Conservation (phyloP, 2,888 invertebrate species). For the Agriopis marginaria region DNA sequence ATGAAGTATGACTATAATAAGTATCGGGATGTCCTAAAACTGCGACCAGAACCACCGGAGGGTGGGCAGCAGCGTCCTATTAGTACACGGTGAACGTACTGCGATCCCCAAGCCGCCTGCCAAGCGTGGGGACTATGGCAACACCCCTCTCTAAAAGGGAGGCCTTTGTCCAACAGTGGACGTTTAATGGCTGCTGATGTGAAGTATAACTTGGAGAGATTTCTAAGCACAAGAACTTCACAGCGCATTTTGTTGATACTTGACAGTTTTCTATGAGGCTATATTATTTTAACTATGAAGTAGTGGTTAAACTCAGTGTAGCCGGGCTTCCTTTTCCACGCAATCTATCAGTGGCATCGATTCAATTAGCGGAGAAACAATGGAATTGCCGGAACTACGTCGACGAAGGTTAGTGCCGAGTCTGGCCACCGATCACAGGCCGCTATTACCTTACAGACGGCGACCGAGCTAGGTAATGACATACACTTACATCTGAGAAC, state of each 20-base stretch:
- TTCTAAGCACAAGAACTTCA: background rate
- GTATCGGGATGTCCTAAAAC: too few species aligned
- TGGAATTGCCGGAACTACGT: slow-evolving; percentile 59
- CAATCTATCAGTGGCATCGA: slow-evolving; percentile 83
- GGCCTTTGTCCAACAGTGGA: too few species aligned
- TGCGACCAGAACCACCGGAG: too few species aligned
- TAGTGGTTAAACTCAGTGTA: slow-evolving; percentile 22
- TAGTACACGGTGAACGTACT: too few species aligned
- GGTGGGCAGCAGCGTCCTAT: too few species aligned
- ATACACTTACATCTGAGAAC: slow-evolving; percentile 36
- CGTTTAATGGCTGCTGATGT: too few species aligned
- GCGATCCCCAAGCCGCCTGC: too few species aligned
- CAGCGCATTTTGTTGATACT: background rate
- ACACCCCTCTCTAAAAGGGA: too few species aligned
- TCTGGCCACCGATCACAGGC: slow-evolving; percentile 20
- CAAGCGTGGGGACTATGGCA: too few species aligned
- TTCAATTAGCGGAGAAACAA: slow-evolving; percentile 82
- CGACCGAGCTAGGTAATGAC: slow-evolving; percentile 19
- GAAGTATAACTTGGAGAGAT: background rate
- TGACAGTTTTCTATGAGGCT: background rate
- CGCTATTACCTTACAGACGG: slow-evolving; percentile 10
- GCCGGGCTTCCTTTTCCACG: slow-evolving; percentile 42
- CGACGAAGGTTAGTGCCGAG: slow-evolving; percentile 26
- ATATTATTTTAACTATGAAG: background rate
- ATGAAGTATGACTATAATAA: too few species aligned